Base-by-base conservation (phyloP, 2,797 vertebrate species). In the Micromesistius poutassou region DNA sequence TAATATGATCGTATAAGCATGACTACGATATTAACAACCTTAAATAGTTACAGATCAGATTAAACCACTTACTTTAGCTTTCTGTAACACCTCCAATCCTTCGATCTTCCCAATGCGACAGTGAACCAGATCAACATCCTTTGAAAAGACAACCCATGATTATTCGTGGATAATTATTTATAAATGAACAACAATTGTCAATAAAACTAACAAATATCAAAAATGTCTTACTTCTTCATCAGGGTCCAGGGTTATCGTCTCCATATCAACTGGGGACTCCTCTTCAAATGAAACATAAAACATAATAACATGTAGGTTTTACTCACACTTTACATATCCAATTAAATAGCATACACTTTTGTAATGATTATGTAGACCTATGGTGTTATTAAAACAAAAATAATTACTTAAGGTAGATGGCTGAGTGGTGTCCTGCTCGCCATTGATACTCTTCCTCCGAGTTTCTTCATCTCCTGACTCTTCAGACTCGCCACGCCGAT, bases 101-200 rank as follows among this genome's bases (percentile, higher is more conserved):
- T 98, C 97, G 55, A 99, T 98, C 85, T 95, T 99, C 79, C 98
- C 97, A 88, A 99, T 99, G 81, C 97, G 95, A 89, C 96, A 98
- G 82, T 99, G 98, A 90, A 99, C 97, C 85, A 99, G 94, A 91
- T 99, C 98, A 81, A 99, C 95, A 83, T 99, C 97, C 98, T 99
- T 30, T 16, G 82, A 70, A 93, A 86, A 72, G 73, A 87, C 62
- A 79, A 81, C 16, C 13, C 72, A 28, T 40, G 72, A 1, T 30
- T 16, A 66, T 22, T 74, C 4, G 76, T 28, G 10, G 55, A 75
- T 35, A 28, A 75, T 38, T 62, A 19, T 14, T 28, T 8, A 76
- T 2, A 62, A 35, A 46, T 30, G 10, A 14, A 35, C 28, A 73
- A 68, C n/a, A 42, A 14, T 14, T n/a, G 19, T 71, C 35, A 28